phyloP scores from a whole-genome alignment of 2,888 invertebrate genomes.

The Lasioglossum pauxillum region DNA sequence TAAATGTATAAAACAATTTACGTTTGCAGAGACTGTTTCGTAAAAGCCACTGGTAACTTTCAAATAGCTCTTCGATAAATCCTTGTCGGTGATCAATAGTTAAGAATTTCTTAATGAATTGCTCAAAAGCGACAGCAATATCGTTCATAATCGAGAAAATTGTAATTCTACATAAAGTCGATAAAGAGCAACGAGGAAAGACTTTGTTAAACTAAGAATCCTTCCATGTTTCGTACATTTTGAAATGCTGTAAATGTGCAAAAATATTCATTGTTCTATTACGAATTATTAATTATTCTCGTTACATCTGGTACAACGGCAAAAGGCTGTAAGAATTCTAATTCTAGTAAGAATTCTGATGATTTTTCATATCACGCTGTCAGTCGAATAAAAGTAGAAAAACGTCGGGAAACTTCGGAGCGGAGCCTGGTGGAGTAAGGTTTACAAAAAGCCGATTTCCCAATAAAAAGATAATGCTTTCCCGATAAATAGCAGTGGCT shows the following conservation, averaged over 20 bases:
- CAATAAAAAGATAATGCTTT: neutral
- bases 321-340: too few relatives aligned
- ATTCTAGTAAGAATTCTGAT: neutral
- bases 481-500: neutral
- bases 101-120: neutral
- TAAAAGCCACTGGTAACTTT: neutral
- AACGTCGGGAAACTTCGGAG: neutral
- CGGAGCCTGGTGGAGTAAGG: too few relatives aligned
- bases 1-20: neutral
- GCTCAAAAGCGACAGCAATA: neutral
- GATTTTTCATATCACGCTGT: too few relatives aligned
- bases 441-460: neutral
- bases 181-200: too few relatives aligned
- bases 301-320: too few relatives aligned
- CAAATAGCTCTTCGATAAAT: neutral
- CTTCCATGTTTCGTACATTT: too few relatives aligned
- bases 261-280: too few relatives aligned
- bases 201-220: too few relatives aligned
- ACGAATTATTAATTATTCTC: too few relatives aligned
- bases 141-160: too few relatives aligned
- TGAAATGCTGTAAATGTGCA: too few relatives aligned
- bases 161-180: too few relatives aligned
- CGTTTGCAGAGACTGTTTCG: neutral
- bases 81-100: neutral
- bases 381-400: neutral